These are phyloP conservation scores for Penaeus japonicus DNA, from an alignment of 1,140 invertebrate genomes.

Conservation along the genomic window DNA sequence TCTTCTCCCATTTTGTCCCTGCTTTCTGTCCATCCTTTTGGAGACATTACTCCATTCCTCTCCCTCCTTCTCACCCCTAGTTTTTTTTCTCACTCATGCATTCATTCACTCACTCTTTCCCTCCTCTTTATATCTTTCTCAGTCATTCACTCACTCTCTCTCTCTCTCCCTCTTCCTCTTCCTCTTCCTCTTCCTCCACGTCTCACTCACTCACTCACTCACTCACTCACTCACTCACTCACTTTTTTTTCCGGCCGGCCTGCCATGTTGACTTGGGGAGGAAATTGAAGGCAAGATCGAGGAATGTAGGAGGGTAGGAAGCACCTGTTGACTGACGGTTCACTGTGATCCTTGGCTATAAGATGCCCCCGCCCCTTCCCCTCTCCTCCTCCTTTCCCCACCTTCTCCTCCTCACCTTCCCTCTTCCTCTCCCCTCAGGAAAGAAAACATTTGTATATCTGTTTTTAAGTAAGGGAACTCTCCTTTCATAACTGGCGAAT, in stretches of 20 bases:
- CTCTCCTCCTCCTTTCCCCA: background rate
- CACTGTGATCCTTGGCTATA: background rate
- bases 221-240: background rate
- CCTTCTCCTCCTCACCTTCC: background rate
- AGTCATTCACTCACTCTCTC: background rate
- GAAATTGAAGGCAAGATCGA: too few relatives aligned
- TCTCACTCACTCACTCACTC: slow-evolving; percentile 8
- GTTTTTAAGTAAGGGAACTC: background rate
- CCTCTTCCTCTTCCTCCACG: background rate
- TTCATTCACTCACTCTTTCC: background rate
- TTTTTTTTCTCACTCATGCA: background rate
- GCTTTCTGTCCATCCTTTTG: background rate
- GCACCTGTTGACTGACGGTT: background rate
- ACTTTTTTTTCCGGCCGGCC: background rate
- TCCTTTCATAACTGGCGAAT: background rate
- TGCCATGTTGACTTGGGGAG: too few relatives aligned
- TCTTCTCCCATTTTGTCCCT: background rate
- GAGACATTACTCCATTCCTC: background rate
- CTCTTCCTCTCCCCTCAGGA: background rate
- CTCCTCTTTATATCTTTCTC: background rate
- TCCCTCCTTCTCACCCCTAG: background rate
- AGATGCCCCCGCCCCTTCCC: background rate
- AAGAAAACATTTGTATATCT: background rate
- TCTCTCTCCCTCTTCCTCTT: background rate
- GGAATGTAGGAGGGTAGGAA: too few relatives aligned